A percentile compares a stretch with the other conserved stretches of the same genome.
These are phyloP conservation scores for Asobara japonica DNA, from an alignment of 1,140 invertebrate genomes.

Conservation along the genomic window DNA sequence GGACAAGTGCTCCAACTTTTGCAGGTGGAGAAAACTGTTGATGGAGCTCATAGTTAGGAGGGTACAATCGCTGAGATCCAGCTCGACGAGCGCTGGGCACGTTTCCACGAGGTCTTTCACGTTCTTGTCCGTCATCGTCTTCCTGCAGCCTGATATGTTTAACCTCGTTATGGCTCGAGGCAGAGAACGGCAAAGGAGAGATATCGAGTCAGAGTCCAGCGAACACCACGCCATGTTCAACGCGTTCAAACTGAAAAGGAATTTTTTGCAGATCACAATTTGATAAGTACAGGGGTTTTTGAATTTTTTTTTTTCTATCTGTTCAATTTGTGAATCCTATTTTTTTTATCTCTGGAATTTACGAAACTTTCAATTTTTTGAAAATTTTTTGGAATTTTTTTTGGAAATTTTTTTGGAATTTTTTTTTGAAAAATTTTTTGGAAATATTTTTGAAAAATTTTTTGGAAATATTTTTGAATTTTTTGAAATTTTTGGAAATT, in stretches of 20 bases:
- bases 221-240: slow-evolving; percentile 87
- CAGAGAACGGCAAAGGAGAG: slow-evolving; percentile 71
- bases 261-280: no score
- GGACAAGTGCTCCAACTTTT: slow-evolving; percentile 81
- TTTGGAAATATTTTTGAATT: background rate
- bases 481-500: background rate
- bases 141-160: slow-evolving; percentile 83
- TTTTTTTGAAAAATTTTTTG: no score
- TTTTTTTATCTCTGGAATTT: no score
- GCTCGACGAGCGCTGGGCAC: slow-evolving; percentile 79
- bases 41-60: slow-evolving; percentile 72
- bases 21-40: slow-evolving; percentile 71
- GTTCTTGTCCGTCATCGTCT: slow-evolving; percentile 78
- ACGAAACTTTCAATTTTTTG: no score
- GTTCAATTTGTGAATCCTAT: background rate
- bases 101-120: slow-evolving; percentile 71
- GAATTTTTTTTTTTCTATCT: background rate
- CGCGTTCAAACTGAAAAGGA: slow-evolving; percentile 71
- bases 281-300: no score
- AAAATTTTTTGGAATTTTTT: no score
- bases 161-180: slow-evolving; percentile 75
- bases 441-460: background rate
- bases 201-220: slow-evolving; percentile 71
- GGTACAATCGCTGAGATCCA: slow-evolving; percentile 89
- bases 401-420: no score